Base-by-base conservation (phyloP, 1,140 invertebrate genomes). In the Holotrichia oblita region DNA sequence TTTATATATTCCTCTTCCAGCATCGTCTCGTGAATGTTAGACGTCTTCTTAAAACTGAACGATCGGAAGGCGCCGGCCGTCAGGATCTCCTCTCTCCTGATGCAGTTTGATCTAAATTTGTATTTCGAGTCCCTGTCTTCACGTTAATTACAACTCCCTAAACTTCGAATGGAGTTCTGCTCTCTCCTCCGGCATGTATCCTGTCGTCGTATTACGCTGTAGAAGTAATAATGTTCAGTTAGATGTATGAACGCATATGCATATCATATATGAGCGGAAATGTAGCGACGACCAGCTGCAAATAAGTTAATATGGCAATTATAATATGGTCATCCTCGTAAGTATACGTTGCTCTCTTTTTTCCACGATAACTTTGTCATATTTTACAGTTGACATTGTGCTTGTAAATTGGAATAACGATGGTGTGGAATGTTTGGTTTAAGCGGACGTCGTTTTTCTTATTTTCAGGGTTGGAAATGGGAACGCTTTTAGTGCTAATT, bases 81-180 rank as follows among this genome's bases (percentile, higher is more conserved):
- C 27, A 34, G 61, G 61, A 69, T 14, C 22, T 22, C 24, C 61
- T 69, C 61, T 17, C 61, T 34, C 20, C 22, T 69, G 61, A 69
- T 69, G 61, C 61, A 69, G 61, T 69, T 34, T 34, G 61, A 69
- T 69, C 61, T 69, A 69, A 69, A 69, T 69, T 34, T 69, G 61
- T 69, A 17, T 69, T 69, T 69, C 6, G 61, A 69, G 12, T 55
- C 27, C 27, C 1, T 34, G 27, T 34, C 61, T 69, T 14, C 61
- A 20, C 61, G 61, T 69, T 69, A 69, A 69, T 69, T 69, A 69
- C 61, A 34, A 14, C 61, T 22, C 61, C 61, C 61, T 22, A 69
- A 55, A 55, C 48, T n/a, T n/a, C n/a, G n/a, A n/a, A n/a, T n/a
- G n/a, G n/a, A n/a, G n/a, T n/a, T n/a, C n/a, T n/a, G n/a, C n/a